Evolutionary conservation across 2,797 vertebrate species (phyloP), one percentile per base, ranked within the genome.

Genomic region (Chaetodon trifasciatus): DNA sequence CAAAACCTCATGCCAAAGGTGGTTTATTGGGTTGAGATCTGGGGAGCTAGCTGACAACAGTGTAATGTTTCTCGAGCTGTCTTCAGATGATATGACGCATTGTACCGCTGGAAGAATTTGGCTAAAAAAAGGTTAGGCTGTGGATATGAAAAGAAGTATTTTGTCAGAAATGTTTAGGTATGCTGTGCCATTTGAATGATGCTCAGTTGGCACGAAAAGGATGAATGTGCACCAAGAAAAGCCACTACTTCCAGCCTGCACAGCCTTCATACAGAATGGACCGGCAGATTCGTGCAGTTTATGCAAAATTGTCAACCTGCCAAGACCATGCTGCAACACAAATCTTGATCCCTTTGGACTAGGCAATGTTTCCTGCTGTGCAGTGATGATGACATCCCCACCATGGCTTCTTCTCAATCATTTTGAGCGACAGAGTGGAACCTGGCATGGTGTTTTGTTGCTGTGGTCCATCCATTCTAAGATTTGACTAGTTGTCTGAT

Each of bases 401-500:
- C 66, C 50, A 32, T n/a, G 57, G 63, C 46, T 76, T 78, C 60
- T 66, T 58, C 56, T 83, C 62, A 44, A 78, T 81, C 47, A 15
- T 73, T 86, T 75, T 65, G 63, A 83, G 61, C 56, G 65, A 88
- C 75, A 69, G 76, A 81, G 79, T 78, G 82, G 80, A 89, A 83
- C 57, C 63, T 40, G 32, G 64, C 57, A 5, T 78, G 46, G 39
- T 78, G 65, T 83, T 86, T 77, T 68, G 83, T 77, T 60, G 71
- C 70, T 70, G 73, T 52, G 76, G 72, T 56, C 81, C 67, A 63
- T 87, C 76, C 83, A 82, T 84, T 88, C 86, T 57, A 66, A 83
- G 64, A 87, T 89, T 74, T 82, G 81, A 79, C 79, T 61, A 61
- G 64, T 76, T 90, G 81, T 87, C 83, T 90, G 87, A 77, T 86